These are phyloP conservation scores for Grallaria varia DNA, from an alignment of 2,113 vertebrate genomes.

Conservation along the genomic window DNA sequence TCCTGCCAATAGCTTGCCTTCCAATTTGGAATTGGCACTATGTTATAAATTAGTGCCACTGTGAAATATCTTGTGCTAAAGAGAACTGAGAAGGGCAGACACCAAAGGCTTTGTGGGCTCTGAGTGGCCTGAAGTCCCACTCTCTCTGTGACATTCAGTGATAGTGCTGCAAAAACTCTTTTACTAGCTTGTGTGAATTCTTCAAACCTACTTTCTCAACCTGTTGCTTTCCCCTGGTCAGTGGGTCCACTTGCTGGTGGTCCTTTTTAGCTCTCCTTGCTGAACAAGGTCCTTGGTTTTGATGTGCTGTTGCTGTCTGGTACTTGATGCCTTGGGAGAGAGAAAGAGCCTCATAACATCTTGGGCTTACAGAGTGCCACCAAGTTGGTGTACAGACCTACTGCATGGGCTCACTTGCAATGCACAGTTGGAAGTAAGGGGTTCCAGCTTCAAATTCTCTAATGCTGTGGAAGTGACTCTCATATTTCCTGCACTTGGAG, in stretches of 20 bases:
- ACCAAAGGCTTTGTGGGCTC: background rate
- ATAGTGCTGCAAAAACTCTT: background rate
- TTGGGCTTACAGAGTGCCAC: background rate
- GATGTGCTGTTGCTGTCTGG: background rate
- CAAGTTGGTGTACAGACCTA: background rate
- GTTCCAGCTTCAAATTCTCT: background rate
- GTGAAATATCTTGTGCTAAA: background rate
- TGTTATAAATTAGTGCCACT: background rate
- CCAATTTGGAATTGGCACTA: background rate
- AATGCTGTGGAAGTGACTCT: background rate
- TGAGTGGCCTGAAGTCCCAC: background rate
- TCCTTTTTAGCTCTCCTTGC: background rate
- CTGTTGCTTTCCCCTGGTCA: background rate
- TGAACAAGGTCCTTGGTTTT: background rate
- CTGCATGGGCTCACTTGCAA: background rate
- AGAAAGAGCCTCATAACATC: background rate
- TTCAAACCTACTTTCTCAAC: constrained; percentile 23
- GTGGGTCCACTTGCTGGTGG: background rate
- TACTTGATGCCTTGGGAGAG: constrained; percentile 34
- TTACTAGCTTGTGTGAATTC: background rate
- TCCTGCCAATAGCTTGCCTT: background rate
- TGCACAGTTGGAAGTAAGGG: background rate
- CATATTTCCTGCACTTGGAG: background rate
- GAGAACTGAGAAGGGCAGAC: background rate
- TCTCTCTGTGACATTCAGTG: background rate